Conservation (phyloP, 92 coral and sea anemone species). For the Heliopora coerulea region DNA sequence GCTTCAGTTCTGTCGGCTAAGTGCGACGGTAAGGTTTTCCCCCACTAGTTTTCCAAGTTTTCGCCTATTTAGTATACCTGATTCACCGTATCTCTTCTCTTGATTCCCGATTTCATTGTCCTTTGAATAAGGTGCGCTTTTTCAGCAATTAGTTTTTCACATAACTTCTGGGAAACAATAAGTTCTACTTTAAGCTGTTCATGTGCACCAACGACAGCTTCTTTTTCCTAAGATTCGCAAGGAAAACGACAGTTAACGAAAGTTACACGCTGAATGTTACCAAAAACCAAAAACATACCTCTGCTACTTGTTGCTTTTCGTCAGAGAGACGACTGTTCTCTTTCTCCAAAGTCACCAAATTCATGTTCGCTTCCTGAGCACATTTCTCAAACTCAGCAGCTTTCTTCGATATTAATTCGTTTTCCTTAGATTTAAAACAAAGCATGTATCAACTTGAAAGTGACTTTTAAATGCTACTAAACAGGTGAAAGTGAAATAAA, state of each 20-base stretch:
- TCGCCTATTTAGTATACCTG: too few species aligned
- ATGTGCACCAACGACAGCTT: neutral
- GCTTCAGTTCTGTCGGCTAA: too few species aligned
- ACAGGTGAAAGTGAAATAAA: too few species aligned
- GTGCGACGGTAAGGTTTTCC: too few species aligned
- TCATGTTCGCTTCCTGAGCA: neutral
- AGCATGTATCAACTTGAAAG: too few species aligned
- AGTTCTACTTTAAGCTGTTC: neutral
- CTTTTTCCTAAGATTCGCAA: too few species aligned
- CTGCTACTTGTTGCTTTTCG: neutral
- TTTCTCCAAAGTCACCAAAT: neutral
- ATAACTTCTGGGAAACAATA: neutral
- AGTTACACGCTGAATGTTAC: too few species aligned
- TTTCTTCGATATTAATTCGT: neutral
- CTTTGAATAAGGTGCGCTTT: neutral
- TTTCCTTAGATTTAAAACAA: neutral
- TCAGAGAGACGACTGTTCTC: neutral
- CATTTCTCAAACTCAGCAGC: neutral
- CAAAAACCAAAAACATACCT: too few species aligned
- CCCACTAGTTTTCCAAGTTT: too few species aligned
- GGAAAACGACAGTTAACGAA: too few species aligned
- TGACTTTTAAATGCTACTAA: too few species aligned
- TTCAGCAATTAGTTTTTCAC: conserved; percentile 10
- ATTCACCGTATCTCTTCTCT: neutral
- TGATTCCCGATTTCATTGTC: neutral